Percentiles rank a stretch among this genome's conserved stretches.
phyloP scores from a whole-genome alignment of 2,113 vertebrate species.

The Cromileptes altivelis region DNA sequence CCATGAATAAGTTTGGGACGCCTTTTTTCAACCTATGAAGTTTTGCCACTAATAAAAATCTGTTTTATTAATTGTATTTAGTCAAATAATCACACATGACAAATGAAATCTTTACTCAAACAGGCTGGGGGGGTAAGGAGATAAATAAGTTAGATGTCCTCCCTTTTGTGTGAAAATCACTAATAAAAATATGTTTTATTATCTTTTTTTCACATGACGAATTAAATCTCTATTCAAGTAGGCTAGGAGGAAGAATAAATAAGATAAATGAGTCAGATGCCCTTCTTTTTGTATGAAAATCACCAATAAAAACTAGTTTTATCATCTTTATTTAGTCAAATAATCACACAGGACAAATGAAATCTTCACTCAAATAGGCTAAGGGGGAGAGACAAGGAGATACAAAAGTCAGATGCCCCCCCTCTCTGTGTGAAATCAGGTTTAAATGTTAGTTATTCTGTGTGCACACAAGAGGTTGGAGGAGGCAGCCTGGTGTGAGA shows the following conservation, averaged over 20 bases:
- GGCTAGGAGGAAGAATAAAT: background rate
- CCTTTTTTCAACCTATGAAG: background rate
- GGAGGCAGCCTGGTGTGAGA: slow-evolving; percentile 43
- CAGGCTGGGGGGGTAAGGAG: background rate
- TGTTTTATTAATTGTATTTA: no score
- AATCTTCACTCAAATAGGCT: background rate
- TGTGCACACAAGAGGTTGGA: slow-evolving; percentile 33
- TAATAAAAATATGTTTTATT: background rate
- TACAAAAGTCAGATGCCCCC: background rate
- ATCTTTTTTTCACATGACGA: background rate
- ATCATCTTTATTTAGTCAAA: background rate
- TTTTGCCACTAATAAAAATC: no score
- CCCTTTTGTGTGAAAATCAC: background rate
- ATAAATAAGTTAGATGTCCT: background rate
- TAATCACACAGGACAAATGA: background rate
- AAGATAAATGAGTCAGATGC: background rate
- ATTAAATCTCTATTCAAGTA: background rate
- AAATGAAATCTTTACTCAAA: background rate
- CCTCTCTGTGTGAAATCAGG: background rate
- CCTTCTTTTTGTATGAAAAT: background rate
- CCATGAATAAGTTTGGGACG: background rate
- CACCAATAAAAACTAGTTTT: background rate
- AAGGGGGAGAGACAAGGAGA: no score
- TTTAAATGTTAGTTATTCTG: slow-evolving; percentile 36
- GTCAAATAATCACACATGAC: background rate